phyloP scores from a whole-genome alignment of 2,113 vertebrate genomes.

The Merops nubicus region DNA sequence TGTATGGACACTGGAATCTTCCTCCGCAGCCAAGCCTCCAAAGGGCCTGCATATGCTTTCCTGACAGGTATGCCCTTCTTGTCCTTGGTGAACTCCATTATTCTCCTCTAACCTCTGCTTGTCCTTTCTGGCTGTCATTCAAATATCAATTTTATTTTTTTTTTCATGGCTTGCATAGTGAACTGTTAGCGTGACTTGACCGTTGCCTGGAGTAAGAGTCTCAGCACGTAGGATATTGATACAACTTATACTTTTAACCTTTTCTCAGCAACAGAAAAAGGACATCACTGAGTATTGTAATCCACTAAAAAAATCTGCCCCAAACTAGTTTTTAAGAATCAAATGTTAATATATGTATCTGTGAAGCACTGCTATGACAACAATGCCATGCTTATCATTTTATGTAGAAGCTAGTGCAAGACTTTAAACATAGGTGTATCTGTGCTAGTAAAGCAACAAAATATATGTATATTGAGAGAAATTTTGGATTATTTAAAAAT shows the following conservation, averaged over 20 bases:
- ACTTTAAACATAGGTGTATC: neutral
- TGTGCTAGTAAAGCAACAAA: neutral
- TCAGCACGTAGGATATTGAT: neutral
- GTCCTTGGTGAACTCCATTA: neutral
- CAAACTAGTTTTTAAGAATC: neutral
- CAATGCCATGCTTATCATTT: neutral
- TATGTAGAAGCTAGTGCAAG: neutral
- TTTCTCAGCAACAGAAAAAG: neutral
- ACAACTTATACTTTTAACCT: neutral
- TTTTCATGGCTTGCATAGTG: neutral
- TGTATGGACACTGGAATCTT: neutral
- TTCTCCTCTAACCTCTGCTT: neutral
- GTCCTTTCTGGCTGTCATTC: neutral
- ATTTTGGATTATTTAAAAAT: neutral
- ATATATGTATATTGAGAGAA: neutral
- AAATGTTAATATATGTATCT: neutral
- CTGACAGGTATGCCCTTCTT: neutral
- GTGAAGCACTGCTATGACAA: neutral
- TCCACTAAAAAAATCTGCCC: neutral
- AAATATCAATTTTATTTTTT: no score
- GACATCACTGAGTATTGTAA: neutral
- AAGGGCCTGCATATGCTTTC: neutral
- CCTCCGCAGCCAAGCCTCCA: neutral
- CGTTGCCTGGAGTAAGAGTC: neutral
- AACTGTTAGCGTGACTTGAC: neutral